phyloP scores from a whole-genome alignment of 2,797 vertebrate genomes.

The Parauchenoglanis punctatus region DNA sequence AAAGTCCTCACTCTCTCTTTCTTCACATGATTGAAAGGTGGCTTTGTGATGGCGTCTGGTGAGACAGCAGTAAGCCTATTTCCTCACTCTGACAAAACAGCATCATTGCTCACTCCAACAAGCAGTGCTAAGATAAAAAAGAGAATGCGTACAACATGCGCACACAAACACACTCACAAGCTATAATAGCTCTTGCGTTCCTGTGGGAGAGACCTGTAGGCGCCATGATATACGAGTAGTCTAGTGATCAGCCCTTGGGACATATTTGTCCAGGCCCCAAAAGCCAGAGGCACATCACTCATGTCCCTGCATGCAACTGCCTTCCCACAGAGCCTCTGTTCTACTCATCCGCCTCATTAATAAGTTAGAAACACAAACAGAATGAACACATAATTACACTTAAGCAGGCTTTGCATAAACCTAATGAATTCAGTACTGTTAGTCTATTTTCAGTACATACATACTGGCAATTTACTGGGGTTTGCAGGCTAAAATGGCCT shows the following conservation, averaged over 20 bases:
- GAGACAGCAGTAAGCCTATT: slow-evolving; percentile 65
- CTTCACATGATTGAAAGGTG: slow-evolving; percentile 59
- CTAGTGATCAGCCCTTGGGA: slow-evolving; percentile 28
- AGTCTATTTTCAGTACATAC: slow-evolving; percentile 6
- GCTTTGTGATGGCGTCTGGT: slow-evolving; percentile 64
- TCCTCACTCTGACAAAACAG: slow-evolving; percentile 48
- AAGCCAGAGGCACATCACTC: slow-evolving; percentile 30
- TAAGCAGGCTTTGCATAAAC: background rate
- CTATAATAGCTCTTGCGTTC: slow-evolving; percentile 40
- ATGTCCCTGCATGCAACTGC: slow-evolving; percentile 23
- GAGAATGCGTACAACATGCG: slow-evolving; percentile 33
- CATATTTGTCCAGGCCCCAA: slow-evolving; percentile 41
- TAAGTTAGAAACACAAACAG: background rate
- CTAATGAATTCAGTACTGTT: background rate
- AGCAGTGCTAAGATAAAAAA: slow-evolving; percentile 25
- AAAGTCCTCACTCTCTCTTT: background rate
- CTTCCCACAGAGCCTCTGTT: background rate
- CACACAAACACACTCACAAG: slow-evolving; percentile 2
- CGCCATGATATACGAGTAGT: slow-evolving; percentile 50
- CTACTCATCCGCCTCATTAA: slow-evolving; percentile 4
- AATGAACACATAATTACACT: slow-evolving; percentile 26
- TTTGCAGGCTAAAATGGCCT: background rate
- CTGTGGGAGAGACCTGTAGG: slow-evolving; percentile 40
- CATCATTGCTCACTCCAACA: slow-evolving; percentile 29
- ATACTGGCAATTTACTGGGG: background rate